Conservation (phyloP, 2,888 invertebrate genomes). For the Melanargia galathea region DNA sequence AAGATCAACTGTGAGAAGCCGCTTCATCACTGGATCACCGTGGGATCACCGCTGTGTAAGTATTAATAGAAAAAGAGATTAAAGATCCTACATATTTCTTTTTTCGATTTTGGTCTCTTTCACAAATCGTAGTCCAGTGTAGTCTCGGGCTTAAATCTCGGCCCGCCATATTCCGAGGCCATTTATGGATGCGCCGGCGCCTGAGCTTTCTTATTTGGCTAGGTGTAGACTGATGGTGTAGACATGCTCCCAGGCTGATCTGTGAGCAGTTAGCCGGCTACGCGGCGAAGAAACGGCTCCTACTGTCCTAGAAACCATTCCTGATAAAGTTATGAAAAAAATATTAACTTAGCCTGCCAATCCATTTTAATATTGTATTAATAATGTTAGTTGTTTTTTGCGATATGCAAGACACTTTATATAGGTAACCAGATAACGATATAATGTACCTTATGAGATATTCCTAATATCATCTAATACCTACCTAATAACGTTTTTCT, state of each 20-base stretch:
- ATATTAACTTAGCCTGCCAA: neutral
- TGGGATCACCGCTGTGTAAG: no score
- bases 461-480: no score
- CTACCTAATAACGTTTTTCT: no score
- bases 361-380: no score
- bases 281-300: neutral
- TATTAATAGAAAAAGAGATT: no score
- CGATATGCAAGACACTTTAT: no score
- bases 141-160: neutral
- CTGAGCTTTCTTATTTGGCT: conserved; percentile 30
- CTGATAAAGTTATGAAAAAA: neutral
- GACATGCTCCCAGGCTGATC: neutral
- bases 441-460: no score
- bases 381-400: no score
- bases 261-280: neutral
- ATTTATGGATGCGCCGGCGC: conserved; percentile 33
- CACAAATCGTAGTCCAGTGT: neutral
- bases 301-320: conserved; percentile 21
- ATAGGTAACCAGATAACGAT: neutral
- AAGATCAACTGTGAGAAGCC: no score
- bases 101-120: no score
- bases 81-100: no score
- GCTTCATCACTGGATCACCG: no score
- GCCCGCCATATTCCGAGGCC: conserved; percentile 4
- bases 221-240: neutral